Evolutionary conservation across 1,140 invertebrate genomes (phyloP), one percentile per base, ranked within the genome.

Genomic region (Drosophila trapezifrons): DNA sequence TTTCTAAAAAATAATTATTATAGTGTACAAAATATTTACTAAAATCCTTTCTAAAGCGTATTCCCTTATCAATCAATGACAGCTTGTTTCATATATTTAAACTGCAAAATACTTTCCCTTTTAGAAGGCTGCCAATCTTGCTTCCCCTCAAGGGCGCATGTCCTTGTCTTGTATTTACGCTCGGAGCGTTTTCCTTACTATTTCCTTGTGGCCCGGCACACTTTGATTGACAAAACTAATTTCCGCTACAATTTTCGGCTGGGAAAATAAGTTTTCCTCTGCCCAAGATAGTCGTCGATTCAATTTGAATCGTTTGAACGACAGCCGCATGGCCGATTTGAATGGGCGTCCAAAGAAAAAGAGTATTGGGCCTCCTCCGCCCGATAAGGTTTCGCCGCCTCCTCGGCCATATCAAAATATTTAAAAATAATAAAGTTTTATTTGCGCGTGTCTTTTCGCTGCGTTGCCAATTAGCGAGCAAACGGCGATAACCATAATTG

Each of bases 401-500:
- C 29, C 17, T 5, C n/a, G 1, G 18, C 10, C 52, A 43, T 60
- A 67, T 49, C 17, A 29, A 78, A 63, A 58, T 57, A 45, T 58
- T 67, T 45, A 60, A 40, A 62, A 69, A 55, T 40, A 73, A 72
- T 69, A 51, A 43, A 80, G 67, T 27, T 51, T 47, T 57, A 69
- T 72, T 82, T 82, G 75, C 75, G 75, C 74, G 58, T 87, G 75
- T 69, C 80, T 73, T 55, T 66, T 58, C 51, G 52, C 38, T 69
- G 57, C 46, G 70, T 13, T 80, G 73, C 66, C 80, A 77, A 85
- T 84, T 80, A 84, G 66, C 65, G 25, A 38, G 65, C 69, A 56
- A 85, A 66, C 25, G 37, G 75, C 71, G 83, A 87, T 87, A 87
- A 87, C 59, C 70, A 54, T 78, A 87, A 87, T 86, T 86, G 75